Evolutionary conservation across 2,888 invertebrate species (phyloP).

Genomic region (Neocrepidodera transversa): DNA sequence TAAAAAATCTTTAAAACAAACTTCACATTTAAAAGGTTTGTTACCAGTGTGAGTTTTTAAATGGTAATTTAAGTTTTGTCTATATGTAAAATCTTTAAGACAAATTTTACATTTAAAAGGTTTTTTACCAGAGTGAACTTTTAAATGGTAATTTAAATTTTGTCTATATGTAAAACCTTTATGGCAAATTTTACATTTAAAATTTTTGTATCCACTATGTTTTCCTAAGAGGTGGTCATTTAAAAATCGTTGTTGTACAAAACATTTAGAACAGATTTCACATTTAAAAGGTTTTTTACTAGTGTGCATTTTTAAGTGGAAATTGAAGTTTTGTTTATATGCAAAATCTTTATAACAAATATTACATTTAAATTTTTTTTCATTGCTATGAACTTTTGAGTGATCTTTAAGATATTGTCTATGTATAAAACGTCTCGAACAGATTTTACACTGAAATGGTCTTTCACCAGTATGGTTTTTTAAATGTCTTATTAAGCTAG

Average conservation of each 20-base stretch:
- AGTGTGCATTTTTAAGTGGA: too few species aligned
- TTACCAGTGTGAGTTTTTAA: background rate
- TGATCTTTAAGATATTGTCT: too few species aligned
- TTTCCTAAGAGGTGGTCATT: background rate
- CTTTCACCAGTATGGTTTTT: too few species aligned
- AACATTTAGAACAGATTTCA: background rate
- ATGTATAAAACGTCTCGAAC: too few species aligned
- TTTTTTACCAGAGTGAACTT: background rate
- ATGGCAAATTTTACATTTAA: background rate
- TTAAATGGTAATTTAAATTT: background rate
- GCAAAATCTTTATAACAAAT: too few species aligned
- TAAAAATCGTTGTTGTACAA: background rate
- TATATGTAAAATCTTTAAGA: background rate
- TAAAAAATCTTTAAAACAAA: background rate
- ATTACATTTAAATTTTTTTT: too few species aligned
- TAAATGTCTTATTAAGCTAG: too few species aligned
- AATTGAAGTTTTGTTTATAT: too few species aligned
- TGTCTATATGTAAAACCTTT: background rate
- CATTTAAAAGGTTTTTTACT: too few species aligned
- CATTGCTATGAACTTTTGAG: too few species aligned
- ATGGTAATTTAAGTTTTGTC: background rate
- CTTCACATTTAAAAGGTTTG: background rate
- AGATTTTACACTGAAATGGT: too few species aligned
- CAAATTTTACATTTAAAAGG: background rate
- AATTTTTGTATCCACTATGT: background rate